phyloP scores from a whole-genome alignment of 2,113 vertebrate genomes.

The Actenoides lindsayi region DNA sequence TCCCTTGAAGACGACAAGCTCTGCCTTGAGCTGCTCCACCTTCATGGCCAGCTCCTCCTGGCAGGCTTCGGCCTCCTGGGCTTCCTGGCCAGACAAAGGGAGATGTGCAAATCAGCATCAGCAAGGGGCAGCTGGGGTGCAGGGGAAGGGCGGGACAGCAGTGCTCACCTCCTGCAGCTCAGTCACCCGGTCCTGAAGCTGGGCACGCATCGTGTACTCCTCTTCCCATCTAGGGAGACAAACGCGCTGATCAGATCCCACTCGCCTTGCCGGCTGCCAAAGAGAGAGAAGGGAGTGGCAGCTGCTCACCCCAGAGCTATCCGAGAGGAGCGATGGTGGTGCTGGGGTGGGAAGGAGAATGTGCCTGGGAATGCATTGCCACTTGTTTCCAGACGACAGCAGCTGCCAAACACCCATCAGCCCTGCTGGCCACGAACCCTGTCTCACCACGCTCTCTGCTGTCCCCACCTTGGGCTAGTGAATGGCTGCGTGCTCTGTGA shows the following conservation, averaged over 20 bases:
- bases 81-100: conserved; percentile 76
- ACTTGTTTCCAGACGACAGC: neutral
- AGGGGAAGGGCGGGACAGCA: neutral
- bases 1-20: conserved; percentile 96
- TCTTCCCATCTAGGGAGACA: conserved; percentile 90
- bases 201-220: conserved; percentile 89
- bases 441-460: neutral
- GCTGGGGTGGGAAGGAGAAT: neutral
- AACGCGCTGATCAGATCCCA: neutral
- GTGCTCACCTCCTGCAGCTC: conserved; percentile 91
- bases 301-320: conserved; percentile 8
- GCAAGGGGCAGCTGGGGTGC: fast-evolving
- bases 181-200: conserved; percentile 88
- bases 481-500: fast-evolving
- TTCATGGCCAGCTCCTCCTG: conserved; percentile 94
- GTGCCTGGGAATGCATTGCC: neutral
- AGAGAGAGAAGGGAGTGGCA: neutral
- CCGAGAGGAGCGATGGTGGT: neutral
- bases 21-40: conserved; percentile 94
- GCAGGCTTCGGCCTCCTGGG: conserved; percentile 93
- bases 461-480: neutral
- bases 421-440: fast-evolving
- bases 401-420: neutral
- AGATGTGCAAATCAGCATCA: neutral
- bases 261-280: neutral